These are phyloP conservation scores for Cyprinodon variegatus DNA, from an alignment of 2,113 vertebrate species.

Conservation along the genomic window DNA sequence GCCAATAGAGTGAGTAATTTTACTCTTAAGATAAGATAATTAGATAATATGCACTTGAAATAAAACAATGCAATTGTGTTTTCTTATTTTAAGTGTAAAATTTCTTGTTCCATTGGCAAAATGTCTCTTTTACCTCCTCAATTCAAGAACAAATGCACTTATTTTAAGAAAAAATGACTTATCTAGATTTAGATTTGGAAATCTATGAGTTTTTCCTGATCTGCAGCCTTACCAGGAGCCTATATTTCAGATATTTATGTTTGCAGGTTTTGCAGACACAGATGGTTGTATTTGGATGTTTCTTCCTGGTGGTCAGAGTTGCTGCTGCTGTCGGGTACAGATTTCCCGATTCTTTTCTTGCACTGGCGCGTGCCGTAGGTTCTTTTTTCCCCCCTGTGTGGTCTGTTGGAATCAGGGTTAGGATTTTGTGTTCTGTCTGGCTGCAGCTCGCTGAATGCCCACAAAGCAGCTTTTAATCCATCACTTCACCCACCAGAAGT, in stretches of 20 bases:
- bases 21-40: too few relatives aligned
- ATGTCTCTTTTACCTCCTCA: too few relatives aligned
- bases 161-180: too few relatives aligned
- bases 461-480: slow-evolving; percentile 39
- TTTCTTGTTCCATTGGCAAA: too few relatives aligned
- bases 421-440: slow-evolving; percentile 2
- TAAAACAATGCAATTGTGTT: too few relatives aligned
- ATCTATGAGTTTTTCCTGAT: neutral
- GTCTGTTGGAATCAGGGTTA: slow-evolving; percentile 16
- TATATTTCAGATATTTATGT: neutral
- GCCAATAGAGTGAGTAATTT: too few relatives aligned
- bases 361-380: slow-evolving; percentile 6
- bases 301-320: slow-evolving; percentile 53
- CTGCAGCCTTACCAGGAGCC: neutral
- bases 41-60: too few relatives aligned
- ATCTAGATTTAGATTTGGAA: too few relatives aligned
- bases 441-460: slow-evolving; percentile 8
- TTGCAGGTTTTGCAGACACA: neutral
- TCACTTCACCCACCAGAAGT: slow-evolving; percentile 18
- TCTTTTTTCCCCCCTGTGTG: slow-evolving; percentile 5
- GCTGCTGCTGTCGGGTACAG: slow-evolving; percentile 31
- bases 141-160: too few relatives aligned
- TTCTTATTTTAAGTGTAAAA: too few relatives aligned
- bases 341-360: slow-evolving; percentile 38
- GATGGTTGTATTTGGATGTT: slow-evolving; percentile 14